Evolutionary conservation across 2,113 vertebrate genomes (phyloP), one percentile per base, ranked within the genome.

Genomic region (Tychaedon coryphoeus): DNA sequence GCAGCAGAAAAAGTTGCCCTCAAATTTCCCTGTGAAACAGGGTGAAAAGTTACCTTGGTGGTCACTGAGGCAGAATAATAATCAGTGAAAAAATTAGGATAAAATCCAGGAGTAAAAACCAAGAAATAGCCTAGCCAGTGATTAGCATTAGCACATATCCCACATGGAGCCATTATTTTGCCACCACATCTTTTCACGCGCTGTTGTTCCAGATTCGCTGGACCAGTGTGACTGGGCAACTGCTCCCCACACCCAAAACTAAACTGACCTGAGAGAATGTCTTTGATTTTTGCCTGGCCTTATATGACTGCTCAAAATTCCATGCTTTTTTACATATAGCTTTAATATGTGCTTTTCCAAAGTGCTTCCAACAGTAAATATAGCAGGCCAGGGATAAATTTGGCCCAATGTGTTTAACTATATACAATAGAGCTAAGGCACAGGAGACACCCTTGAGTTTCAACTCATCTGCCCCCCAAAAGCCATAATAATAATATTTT

Each of bases 401-500:
- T 96, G 84, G 81, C 85, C 91, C 71, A 54, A 6, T 23, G 43
- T 67, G 31, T 74, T 93, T 75, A 97, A 91, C 66, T 33, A 54
- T 20, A 51, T 20, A 62, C 75, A 96, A 81, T 10, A 91, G 42
- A 91, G 54, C 11, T 40, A 77, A 88, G 24, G 42, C 92, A 91
- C 83, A 51, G 60, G 77, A 74, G 94, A 95, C 28, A 60, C 64
- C 40, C 73, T 67, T 75, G 74, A 90, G 47, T 94, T 93, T 57
- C 62, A 92, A 89, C 53, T 94, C 86, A 94, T 90, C 85, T 90
- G 57, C 88, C 86, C 86, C 90, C 61, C 70, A 61, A 73, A 96
- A 95, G 84, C 83, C 71, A 94, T 96, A 90, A 93, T 93, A 95
- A 96, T 96, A 96, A 94, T 92, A 86, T 94, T 95, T 96, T 95